Evolutionary conservation across 37 sponge, comb jelly and placozoan species (phyloP).

Genomic region (Ephydatia muelleri): DNA sequence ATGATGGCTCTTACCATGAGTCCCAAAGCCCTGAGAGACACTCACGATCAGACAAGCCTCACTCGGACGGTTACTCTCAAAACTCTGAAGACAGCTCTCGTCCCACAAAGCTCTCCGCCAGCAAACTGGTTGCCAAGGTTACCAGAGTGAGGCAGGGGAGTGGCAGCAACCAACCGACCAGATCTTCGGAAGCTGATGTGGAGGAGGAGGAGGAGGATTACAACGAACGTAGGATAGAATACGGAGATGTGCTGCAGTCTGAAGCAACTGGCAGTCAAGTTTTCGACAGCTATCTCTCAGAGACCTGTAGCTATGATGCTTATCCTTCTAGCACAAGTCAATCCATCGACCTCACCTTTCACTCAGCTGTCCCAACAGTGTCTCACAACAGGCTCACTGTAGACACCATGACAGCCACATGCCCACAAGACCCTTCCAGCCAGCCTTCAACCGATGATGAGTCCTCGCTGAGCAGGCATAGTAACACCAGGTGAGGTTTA

Average conservation of each 20-base stretch:
- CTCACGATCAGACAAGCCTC: no score
- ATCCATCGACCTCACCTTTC: slow-evolving; percentile 76
- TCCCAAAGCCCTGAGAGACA: no score
- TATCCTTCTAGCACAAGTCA: slow-evolving; percentile 49
- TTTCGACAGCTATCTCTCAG: slow-evolving; percentile 50
- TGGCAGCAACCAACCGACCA: not conserved
- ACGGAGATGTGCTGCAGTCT: slow-evolving; percentile 37
- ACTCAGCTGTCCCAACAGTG: slow-evolving; percentile 39
- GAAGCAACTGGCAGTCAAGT: slow-evolving; percentile 57
- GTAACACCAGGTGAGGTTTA: slow-evolving; percentile 35
- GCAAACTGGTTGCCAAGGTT: slow-evolving; percentile 56
- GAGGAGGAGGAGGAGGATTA: slow-evolving; percentile 34
- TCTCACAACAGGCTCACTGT: slow-evolving; percentile 70
- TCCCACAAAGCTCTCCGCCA: slow-evolving; percentile 9
- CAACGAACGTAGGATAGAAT: slow-evolving; percentile 70
- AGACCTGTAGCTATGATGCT: slow-evolving; percentile 31
- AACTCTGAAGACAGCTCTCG: no score
- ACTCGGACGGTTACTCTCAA: no score
- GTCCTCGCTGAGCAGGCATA: slow-evolving; percentile 53
- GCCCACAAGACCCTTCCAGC: slow-evolving; percentile 24
- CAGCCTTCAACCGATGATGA: slow-evolving; percentile 38
- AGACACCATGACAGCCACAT: slow-evolving; percentile 49
- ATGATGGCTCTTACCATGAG: no score
- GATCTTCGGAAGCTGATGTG: slow-evolving; percentile 10
- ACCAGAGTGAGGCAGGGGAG: slow-evolving; percentile 9